A percentile compares a stretch with the other conserved stretches of the same genome.
These are phyloP conservation scores for Bombus breviceps DNA, from an alignment of 1,140 invertebrate species.

Conservation along the genomic window DNA sequence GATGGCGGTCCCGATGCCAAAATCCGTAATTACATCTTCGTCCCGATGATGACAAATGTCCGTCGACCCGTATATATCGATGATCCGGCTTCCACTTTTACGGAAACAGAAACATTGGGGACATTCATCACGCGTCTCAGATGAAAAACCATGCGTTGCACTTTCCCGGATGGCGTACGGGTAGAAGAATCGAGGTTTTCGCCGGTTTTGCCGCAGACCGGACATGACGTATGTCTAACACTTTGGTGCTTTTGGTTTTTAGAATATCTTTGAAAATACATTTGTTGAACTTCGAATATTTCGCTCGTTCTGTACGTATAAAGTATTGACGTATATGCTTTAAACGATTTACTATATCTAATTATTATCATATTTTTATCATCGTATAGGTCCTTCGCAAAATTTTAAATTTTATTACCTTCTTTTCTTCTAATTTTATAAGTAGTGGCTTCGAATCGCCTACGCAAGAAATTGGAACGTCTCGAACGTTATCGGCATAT, in stretches of 20 bases:
- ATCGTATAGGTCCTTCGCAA: too few relatives aligned
- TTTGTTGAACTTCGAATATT: not conserved
- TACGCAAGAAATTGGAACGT: too few relatives aligned
- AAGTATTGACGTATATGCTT: not conserved
- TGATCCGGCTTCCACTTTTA: slow-evolving; percentile 18
- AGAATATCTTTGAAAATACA: not conserved
- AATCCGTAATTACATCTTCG: slow-evolving; percentile 57
- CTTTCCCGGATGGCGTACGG: not conserved
- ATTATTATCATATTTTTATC: too few relatives aligned
- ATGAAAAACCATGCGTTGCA: not conserved
- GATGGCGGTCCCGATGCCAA: slow-evolving; percentile 40
- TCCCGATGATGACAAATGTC: slow-evolving; percentile 52
- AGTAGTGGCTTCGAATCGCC: too few relatives aligned
- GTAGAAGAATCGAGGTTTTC: not conserved
- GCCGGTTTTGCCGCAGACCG: not conserved
- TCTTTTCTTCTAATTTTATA: not conserved
- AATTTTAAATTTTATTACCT: not conserved
- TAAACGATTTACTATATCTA: too few relatives aligned
- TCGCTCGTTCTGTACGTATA: not conserved
- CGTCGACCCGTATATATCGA: slow-evolving; percentile 5
- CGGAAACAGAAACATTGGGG: slow-evolving; percentile 4
- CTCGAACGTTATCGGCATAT: not conserved
- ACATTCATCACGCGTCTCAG: slow-evolving; percentile 38
- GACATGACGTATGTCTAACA: not conserved
- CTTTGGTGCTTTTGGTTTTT: not conserved